Evolutionary conservation across 2,888 invertebrate species (phyloP).

Genomic region (Pseudoips prasinana): DNA sequence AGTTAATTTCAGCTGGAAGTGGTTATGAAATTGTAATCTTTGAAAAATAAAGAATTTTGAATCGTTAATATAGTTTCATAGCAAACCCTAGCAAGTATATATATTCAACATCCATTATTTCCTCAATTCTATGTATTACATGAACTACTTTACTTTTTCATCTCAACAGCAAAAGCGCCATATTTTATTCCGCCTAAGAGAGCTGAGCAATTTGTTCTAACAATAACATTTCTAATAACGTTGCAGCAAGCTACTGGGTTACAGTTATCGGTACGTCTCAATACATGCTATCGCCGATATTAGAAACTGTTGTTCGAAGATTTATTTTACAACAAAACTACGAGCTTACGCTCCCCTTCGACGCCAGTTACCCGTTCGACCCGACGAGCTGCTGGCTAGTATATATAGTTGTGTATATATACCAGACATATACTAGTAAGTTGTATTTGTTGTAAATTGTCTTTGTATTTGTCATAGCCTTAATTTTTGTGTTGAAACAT

Average conservation of each 20-base stretch:
- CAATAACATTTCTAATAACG: conserved; percentile 1
- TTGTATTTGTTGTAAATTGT: conserved; percentile 7
- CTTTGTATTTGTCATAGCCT: neutral
- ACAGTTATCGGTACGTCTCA: conserved; percentile 17
- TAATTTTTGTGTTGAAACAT: neutral
- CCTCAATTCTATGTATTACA: neutral
- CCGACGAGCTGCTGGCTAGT: conserved; percentile 24
- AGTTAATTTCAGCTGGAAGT: no score
- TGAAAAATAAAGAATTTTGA: no score
- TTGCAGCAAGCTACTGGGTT: conserved; percentile 32
- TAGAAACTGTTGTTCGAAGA: conserved; percentile 31
- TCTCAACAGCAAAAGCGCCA: neutral
- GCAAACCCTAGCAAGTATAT: no score
- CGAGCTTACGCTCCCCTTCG: conserved; percentile 26
- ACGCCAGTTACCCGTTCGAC: conserved; percentile 33
- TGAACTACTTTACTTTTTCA: neutral
- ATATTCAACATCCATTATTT: no score
- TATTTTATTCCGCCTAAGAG: neutral
- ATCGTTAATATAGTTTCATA: no score
- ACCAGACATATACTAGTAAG: conserved; percentile 35
- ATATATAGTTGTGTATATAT: conserved; percentile 30
- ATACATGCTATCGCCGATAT: conserved; percentile 33
- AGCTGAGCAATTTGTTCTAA: neutral
- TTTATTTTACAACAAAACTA: conserved; percentile 31
- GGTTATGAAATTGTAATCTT: no score